These are phyloP conservation scores for Yponomeuta plumbellus DNA, from an alignment of 2,888 invertebrate species.

Conservation along the genomic window DNA sequence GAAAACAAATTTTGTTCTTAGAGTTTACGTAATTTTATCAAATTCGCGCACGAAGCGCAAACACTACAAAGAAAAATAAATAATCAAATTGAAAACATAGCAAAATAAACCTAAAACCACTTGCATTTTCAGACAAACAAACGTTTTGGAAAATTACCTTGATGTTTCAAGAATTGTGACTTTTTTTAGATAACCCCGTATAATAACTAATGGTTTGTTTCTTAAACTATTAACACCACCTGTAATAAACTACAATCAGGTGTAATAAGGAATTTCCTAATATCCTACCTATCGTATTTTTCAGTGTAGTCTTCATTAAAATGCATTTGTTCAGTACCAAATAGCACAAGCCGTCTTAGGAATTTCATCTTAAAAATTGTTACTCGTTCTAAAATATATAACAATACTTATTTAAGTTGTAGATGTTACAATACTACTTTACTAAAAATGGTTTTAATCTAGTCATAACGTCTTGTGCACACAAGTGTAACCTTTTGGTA, in stretches of 20 bases:
- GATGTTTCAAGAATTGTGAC: too few relatives aligned
- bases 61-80: too few relatives aligned
- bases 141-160: too few relatives aligned
- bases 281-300: slow-evolving; percentile 27
- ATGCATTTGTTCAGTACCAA: slow-evolving; percentile 71
- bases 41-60: too few relatives aligned
- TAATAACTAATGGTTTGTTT: not conserved
- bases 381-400: slow-evolving; percentile 16
- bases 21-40: too few relatives aligned
- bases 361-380: slow-evolving; percentile 34
- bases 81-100: too few relatives aligned
- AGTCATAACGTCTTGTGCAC: not conserved
- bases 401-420: not conserved
- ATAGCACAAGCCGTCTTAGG: slow-evolving; percentile 65
- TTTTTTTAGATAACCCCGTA: too few relatives aligned
- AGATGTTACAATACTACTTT: not conserved
- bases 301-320: slow-evolving; percentile 59
- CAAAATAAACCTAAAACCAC: too few relatives aligned
- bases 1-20: too few relatives aligned
- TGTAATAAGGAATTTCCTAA: not conserved
- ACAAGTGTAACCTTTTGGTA: not conserved
- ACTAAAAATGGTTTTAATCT: not conserved
- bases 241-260: not conserved
- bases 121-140: too few relatives aligned
- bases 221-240: not conserved